Percentiles rank a stretch among this genome's conserved stretches.
Conservation (phyloP, 2,113 vertebrate genomes). For the Pygoscelis antarcticus region DNA sequence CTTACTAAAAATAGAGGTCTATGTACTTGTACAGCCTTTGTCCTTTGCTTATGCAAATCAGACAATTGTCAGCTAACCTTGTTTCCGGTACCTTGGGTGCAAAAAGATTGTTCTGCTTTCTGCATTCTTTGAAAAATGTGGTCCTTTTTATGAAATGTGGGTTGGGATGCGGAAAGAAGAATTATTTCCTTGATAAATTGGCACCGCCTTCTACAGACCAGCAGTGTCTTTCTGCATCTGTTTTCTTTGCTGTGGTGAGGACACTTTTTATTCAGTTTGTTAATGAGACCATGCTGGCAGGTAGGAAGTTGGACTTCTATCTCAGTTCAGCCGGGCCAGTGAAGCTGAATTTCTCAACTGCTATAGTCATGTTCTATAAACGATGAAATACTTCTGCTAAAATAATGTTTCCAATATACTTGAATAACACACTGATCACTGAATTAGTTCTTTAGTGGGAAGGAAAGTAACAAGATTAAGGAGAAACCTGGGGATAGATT, state of each 20-base stretch:
- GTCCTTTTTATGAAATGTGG: background rate
- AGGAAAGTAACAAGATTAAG: constrained; percentile 40
- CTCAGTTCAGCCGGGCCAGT: constrained; percentile 31
- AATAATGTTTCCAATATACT: background rate
- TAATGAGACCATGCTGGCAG: constrained; percentile 51
- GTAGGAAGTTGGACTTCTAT: constrained; percentile 57
- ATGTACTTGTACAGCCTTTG: background rate
- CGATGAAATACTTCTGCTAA: background rate
- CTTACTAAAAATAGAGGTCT: background rate
- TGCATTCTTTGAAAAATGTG: background rate
- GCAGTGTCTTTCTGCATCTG: background rate
- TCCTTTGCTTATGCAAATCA: constrained; percentile 7
- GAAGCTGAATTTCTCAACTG: constrained; percentile 64
- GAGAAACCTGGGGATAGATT: constrained; percentile 26
- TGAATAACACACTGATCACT: constrained; percentile 10
- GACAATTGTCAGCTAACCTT: background rate
- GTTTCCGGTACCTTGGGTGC: background rate
- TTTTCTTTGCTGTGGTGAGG: constrained; percentile 51
- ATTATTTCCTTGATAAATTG: background rate
- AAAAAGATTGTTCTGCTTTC: background rate
- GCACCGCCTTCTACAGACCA: background rate
- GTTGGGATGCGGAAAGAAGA: background rate
- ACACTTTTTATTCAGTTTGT: constrained; percentile 47
- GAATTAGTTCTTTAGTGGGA: constrained; percentile 24
- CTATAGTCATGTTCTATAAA: background rate